Base-by-base conservation (phyloP, 2,113 vertebrate species). In the Nibea coibor region DNA sequence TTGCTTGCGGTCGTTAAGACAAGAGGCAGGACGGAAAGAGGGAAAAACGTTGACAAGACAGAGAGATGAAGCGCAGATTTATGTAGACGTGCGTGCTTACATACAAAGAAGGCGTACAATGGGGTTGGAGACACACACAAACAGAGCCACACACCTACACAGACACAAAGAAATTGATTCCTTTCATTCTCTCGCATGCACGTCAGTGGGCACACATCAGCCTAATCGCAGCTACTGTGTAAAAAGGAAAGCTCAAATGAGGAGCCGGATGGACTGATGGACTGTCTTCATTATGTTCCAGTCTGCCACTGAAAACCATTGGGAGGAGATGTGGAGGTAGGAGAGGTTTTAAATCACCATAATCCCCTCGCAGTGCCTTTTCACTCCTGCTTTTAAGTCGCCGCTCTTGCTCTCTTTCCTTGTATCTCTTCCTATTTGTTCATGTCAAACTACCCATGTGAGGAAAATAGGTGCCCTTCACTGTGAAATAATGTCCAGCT, bases 231-330 rank as follows among this genome's bases (percentile, higher is more conserved):
- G 67, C 72, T 0, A 15, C 73, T 68, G 65, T 53, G 48, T 78
- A 45, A 87, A 84, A 90, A 63, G 64, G 56, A 79, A 68, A 73
- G 69, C 59, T 82, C 56, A 78, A 87, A 87, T 80, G 78, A 90
- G 86, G 80, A 72, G 48, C 64, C 2, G 75, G 82, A 90, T 63
- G 73, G 82, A 87, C 90, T 84, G 28, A 69, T 79, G 69, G 82
- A 91, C 88, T 75, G 81, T 87, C 89, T 92, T 90, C 89, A 90
- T 92, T 90, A 88, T 6, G 47, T 75, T 86, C 54, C 81, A 82
- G 80, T 83, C 73, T 1, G 69, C 64, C 75, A 68, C 39, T 65
- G 64, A 78, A 89, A 86, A 85, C 79, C 77, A 72, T 51, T 42
- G 79, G 86, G 91, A 86, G 75, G 79, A 83, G 77, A 78, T 48